Base-by-base conservation (phyloP, 2,797 vertebrate genomes). In the Synaphobranchus kaupii region DNA sequence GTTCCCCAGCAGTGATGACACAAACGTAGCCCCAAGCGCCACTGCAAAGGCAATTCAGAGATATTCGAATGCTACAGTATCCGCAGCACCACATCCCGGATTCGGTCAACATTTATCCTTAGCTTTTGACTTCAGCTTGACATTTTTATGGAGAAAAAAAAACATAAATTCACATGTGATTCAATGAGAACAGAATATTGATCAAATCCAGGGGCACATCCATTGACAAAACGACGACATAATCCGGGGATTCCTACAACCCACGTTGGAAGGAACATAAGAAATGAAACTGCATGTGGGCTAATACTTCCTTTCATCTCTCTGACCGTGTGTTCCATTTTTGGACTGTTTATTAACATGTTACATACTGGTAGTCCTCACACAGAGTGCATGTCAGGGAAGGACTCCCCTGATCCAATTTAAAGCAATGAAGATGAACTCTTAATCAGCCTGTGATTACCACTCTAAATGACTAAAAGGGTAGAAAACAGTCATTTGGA, bases 311-410 rank as follows among this genome's bases (percentile, higher is more conserved):
- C 20, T 80, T 80, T 80, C 17, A 80, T 22, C 39, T 80, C 8
- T 39, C 78, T 50, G 25, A 50, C 7, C 5, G 5, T 44, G 34
- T 78, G n/a, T 68, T 28, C 31, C 85, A 68, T 84, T 34, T 86
- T 47, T 88, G 73, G 76, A 54, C 83, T 78, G 78, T 86, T 86
- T 84, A 78, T 83, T 88, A 90, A 88, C 92, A 92, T 91, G 93
- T 89, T 93, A 91, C 93, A 91, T 93, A 93, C 90, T 93, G 90
- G 47, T n/a, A 50, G 9, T 81, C 78, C 8, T 81, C 20, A 2
- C 4, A 80, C 20, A 80, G 39, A 80, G 78, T 25, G n/a, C 44
- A 81, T 10, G 10, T 17, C 83, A 9, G 60, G 39, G 66, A 39
- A 68, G 39, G 47, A 48, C 44, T 80, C 15, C 48, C 39, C 34